Conservation (phyloP, 2,888 invertebrate species). For the Auanema freiburgensis region DNA sequence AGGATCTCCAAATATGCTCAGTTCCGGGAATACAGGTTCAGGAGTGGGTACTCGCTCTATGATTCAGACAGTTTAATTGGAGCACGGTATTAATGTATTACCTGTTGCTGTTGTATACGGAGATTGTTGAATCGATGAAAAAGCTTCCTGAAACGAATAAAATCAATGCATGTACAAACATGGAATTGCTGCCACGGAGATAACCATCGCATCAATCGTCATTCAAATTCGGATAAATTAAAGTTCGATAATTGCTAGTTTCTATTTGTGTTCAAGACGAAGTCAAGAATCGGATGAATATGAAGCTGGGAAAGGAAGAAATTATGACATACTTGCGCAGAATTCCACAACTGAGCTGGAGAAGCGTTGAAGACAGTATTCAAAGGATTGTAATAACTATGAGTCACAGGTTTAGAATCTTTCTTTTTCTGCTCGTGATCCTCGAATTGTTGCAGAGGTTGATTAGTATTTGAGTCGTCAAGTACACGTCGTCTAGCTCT, state of each 20-base stretch:
- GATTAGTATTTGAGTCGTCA: conserved; percentile 22
- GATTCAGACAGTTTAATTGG: conserved; percentile 10
- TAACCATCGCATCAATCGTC: conserved; percentile 1
- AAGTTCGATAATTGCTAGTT: conserved; percentile 17
- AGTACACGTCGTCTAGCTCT: conserved; percentile 37
- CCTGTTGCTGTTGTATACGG: conserved; percentile 1
- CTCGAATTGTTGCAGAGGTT: conserved; percentile 25
- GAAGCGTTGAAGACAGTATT: conserved; percentile 55
- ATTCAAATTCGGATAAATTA: conserved; percentile 10
- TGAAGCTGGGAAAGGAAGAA: conserved; percentile 2
- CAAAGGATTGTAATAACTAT: conserved; percentile 34
- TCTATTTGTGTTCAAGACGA: not conserved
- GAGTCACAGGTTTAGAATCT: conserved; percentile 13
- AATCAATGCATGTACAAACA: conserved; percentile 12
- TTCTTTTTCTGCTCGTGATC: conserved; percentile 35
- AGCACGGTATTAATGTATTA: conserved; percentile 5
- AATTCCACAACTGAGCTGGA: conserved; percentile 59
- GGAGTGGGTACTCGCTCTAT: not conserved
- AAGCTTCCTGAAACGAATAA: conserved; percentile 40
- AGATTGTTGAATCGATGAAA: conserved; percentile 27
- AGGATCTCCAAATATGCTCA: conserved; percentile 37
- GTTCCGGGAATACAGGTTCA: conserved; percentile 26
- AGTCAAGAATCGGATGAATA: not conserved
- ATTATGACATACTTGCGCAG: conserved; percentile 52
- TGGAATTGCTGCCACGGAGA: conserved; percentile 10